These are phyloP conservation scores for Equus przewalskii DNA, from an alignment of 2,113 vertebrate species.

Conservation along the genomic window DNA sequence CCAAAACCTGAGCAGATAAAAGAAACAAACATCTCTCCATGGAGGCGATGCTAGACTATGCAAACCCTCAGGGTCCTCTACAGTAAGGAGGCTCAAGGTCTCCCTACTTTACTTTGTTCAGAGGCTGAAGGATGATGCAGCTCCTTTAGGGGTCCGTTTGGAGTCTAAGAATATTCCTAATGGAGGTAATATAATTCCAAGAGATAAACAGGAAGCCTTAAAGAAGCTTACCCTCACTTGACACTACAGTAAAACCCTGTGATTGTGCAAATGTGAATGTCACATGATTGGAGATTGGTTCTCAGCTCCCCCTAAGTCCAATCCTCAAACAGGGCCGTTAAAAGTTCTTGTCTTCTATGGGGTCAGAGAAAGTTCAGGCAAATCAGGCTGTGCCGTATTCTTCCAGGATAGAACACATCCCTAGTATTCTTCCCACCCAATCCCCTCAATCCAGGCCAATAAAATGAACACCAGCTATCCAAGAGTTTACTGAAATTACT, in stretches of 20 bases:
- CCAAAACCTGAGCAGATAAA: constrained; percentile 91
- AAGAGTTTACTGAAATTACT: background rate
- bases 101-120: background rate
- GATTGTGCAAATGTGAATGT: background rate
- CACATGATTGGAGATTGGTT: background rate
- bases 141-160: background rate
- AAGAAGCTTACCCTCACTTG: background rate
- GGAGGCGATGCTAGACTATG: background rate
- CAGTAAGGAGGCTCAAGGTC: background rate
- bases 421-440: background rate
- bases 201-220: background rate
- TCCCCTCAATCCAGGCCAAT: background rate
- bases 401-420: background rate
- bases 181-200: background rate
- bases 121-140: background rate
- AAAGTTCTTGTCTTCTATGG: background rate
- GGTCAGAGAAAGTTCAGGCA: background rate
- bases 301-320: background rate
- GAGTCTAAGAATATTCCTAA: background rate
- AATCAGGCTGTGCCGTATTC: background rate
- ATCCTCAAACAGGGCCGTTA: background rate
- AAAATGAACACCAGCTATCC: background rate
- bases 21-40: background rate
- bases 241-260: background rate
- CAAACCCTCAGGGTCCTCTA: background rate